A percentile compares a stretch with the other conserved stretches of the same genome.
phyloP scores from a whole-genome alignment of 2,113 vertebrate species.

The Greenwoodochromis staneri region DNA sequence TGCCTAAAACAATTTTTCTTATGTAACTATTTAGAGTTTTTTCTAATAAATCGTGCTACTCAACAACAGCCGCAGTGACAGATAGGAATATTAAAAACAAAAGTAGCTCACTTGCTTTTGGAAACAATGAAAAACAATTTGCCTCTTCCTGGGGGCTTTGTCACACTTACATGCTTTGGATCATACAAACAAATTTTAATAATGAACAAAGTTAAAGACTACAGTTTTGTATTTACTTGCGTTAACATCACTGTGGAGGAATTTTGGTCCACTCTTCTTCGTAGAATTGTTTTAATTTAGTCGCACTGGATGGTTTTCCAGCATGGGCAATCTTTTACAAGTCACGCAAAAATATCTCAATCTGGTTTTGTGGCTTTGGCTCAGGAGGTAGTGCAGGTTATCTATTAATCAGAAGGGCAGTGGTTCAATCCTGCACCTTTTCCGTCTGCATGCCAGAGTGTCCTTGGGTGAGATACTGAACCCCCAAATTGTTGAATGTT shows the following conservation, averaged over 20 bases:
- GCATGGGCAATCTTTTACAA: not conserved
- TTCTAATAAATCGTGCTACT: not conserved
- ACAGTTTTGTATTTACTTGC: not conserved
- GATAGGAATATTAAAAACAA: not conserved
- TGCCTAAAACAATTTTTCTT: not conserved
- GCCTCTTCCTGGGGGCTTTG: not conserved
- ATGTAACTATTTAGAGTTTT: not conserved
- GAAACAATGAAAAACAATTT: not conserved
- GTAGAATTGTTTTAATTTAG: not conserved
- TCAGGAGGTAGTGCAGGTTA: not conserved
- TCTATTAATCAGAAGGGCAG: not conserved
- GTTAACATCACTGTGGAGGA: not conserved
- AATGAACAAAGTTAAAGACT: not conserved
- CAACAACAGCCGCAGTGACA: not conserved
- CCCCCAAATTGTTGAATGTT: not conserved
- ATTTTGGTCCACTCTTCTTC: not conserved
- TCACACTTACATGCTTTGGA: not conserved
- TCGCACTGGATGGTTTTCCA: not conserved
- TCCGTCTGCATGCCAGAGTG: accelerated
- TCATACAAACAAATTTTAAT: not conserved
- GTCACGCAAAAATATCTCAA: not conserved
- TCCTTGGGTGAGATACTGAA: not conserved
- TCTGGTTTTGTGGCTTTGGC: not conserved
- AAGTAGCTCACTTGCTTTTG: not conserved
- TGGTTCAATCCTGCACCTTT: not conserved